phyloP scores from a whole-genome alignment of 2,113 vertebrate genomes.

The Passer domesticus region DNA sequence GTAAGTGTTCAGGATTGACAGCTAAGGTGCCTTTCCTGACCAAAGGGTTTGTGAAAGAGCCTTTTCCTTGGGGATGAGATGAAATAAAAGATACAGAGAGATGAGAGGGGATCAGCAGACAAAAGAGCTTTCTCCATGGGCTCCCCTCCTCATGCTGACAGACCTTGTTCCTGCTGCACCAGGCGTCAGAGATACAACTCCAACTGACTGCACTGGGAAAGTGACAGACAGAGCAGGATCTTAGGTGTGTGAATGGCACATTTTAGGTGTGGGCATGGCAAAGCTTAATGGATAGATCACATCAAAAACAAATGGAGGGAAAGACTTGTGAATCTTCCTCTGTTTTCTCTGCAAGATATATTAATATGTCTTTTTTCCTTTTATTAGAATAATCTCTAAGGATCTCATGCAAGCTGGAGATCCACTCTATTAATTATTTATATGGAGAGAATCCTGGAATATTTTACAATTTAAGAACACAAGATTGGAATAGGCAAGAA shows the following conservation, averaged over 20 bases:
- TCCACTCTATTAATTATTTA: not conserved
- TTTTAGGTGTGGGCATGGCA: not conserved
- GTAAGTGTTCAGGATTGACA: constrained; percentile 3
- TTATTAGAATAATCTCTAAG: not conserved
- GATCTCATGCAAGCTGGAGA: not conserved
- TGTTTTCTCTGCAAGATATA: not conserved
- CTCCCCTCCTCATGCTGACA: not conserved
- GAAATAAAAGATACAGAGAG: not conserved
- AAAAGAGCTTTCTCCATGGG: not conserved
- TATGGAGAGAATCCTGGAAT: not conserved
- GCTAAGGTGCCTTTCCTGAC: constrained; percentile 10
- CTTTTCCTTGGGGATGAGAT: not conserved
- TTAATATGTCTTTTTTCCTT: not conserved
- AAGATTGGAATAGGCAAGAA: not conserved
- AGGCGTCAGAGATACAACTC: not conserved
- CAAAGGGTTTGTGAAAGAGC: constrained; percentile 35
- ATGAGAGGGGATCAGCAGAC: not conserved
- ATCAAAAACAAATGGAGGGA: not conserved
- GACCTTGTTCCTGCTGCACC: not conserved
- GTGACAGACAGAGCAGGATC: not conserved
- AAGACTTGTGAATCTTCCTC: not conserved
- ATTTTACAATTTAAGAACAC: not conserved
- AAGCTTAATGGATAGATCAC: not conserved
- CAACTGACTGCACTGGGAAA: not conserved
- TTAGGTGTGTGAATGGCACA: too few species aligned